Evolutionary conservation across 2,888 invertebrate genomes (phyloP), one percentile per base, ranked within the genome.

Genomic region (Orthosia cruda): DNA sequence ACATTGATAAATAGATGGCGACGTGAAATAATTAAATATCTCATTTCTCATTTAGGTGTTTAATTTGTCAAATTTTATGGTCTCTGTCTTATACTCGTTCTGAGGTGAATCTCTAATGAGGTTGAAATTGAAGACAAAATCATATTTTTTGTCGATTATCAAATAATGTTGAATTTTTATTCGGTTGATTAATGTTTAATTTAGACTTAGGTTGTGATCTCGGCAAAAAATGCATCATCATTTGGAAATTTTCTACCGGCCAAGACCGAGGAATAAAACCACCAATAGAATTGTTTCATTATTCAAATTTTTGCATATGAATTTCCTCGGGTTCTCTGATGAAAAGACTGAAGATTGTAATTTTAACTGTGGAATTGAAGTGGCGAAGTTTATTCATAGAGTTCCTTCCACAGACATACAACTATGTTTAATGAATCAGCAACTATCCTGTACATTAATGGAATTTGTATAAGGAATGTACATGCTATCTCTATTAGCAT

Each of bases 1-100:
- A 88, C 76, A 85, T 85, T 89, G 88, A 90, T 88, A 89, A 90
- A 91, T 89, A 87, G 87, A 82, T 83, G 71, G 73, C 74, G 68
- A 80, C 77, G 77, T 84, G 79, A 74, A 89, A 86, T 84, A 89
- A 88, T 88, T 83, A 80, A 83, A 88, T 88, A 88, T 77, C 77
- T 76, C 81, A 78, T 83, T 84, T 86, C 72, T 78, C 77, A 87
- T 81, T 81, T 58, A 84, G 84, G 86, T 89, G 89, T 90, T 91
- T 89, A 90, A 91, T 91, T 90, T 91, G 88, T 90, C 87, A 88
- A 87, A 85, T 77, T 87, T 89, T 91, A 91, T 90, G 81, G 79
- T 77, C 40, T 40, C 40, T 9, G 40, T 40, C 85, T 72, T 67
- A 88, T 81, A 85, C 88, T 87, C 72, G 87, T 89, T 89, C 89